These are phyloP conservation scores for Epirrhoe tristata DNA, from an alignment of 2,888 invertebrate species.

Conservation along the genomic window DNA sequence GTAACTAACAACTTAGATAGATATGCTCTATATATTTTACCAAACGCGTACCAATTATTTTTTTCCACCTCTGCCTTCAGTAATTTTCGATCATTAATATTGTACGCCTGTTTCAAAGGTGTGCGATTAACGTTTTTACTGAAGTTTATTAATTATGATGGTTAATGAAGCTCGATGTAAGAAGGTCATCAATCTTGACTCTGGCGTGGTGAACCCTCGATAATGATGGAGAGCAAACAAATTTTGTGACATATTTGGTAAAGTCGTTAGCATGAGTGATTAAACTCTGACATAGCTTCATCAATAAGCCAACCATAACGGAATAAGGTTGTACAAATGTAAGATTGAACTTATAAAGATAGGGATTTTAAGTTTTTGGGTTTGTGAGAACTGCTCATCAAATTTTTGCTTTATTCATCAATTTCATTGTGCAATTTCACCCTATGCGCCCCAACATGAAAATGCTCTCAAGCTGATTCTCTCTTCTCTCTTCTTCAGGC, in stretches of 20 bases:
- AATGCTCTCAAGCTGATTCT: too few species aligned
- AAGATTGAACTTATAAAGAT: too few species aligned
- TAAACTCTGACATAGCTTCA: constrained; percentile 19
- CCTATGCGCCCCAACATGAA: too few species aligned
- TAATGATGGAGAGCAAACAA: constrained; percentile 56
- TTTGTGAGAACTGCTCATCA: too few species aligned
- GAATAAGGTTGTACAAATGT: neutral
- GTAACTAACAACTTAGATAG: too few species aligned
- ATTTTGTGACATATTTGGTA: constrained; percentile 54
- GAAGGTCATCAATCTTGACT: constrained; percentile 65
- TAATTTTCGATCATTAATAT: constrained; percentile 40
- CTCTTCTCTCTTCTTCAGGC: too few species aligned
- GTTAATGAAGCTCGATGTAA: constrained; percentile 68
- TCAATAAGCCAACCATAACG: neutral
- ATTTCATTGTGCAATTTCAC: too few species aligned
- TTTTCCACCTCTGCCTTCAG: constrained; percentile 10
- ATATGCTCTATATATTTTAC: constrained; percentile 16
- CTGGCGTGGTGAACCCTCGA: constrained; percentile 59
- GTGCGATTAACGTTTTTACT: constrained; percentile 54
- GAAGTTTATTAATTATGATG: constrained; percentile 59
- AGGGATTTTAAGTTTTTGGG: neutral
- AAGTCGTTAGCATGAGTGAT: constrained; percentile 48
- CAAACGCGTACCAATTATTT: constrained; percentile 7
- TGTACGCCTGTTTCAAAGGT: constrained; percentile 45
- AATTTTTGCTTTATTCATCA: too few species aligned